Evolutionary conservation across 2,113 vertebrate genomes (phyloP), one percentile per base, ranked within the genome.

Genomic region (Gavialis gangeticus): DNA sequence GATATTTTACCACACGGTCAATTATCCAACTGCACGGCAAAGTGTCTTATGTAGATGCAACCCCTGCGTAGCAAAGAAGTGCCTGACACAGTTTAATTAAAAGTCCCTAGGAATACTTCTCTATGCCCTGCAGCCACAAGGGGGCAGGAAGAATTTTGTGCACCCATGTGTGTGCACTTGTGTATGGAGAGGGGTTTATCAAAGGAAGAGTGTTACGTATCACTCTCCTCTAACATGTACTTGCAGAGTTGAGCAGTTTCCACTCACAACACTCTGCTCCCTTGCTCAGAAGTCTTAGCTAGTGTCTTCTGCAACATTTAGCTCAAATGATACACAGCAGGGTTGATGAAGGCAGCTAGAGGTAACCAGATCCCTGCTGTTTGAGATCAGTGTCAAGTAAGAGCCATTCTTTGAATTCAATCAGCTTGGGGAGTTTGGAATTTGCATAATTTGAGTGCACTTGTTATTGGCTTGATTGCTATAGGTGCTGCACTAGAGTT

Each of bases 91-190:
- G 46, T 46, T 46, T 46, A 13, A 67, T 22, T 81, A 84, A 84
- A 85, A 34, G 82, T 0, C 62, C 24, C 2, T 28, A 92, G 21
- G 30, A 86, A 82, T 56, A 62, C 5, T 7, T 5, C 6, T 46
- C 46, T 89, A 54, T 6, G 80, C 21, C 14, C 22, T 55, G 21
- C 13, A 82, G 25, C 19, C 84, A 27, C 25, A 46, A 4, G 56
- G 56, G 0, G 0, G 46, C 46, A 46, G 46, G 60, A 62, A 17
- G 60, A 22, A 22, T 21, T 60, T 22, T 6, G 54, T 2, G 2
- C 17, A 64, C 57, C 85, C n/a, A 64, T 27, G 34, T 64, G 28
- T 27, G 80, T 46, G 75, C 4, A 30, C 0, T 25, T 4, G 11
- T 79, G 84, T 67, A 66, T 60, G 83, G 19, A 15, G 54, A 87